Evolutionary conservation across 2,888 invertebrate species (phyloP).

Genomic region (Yponomeuta sedellus): DNA sequence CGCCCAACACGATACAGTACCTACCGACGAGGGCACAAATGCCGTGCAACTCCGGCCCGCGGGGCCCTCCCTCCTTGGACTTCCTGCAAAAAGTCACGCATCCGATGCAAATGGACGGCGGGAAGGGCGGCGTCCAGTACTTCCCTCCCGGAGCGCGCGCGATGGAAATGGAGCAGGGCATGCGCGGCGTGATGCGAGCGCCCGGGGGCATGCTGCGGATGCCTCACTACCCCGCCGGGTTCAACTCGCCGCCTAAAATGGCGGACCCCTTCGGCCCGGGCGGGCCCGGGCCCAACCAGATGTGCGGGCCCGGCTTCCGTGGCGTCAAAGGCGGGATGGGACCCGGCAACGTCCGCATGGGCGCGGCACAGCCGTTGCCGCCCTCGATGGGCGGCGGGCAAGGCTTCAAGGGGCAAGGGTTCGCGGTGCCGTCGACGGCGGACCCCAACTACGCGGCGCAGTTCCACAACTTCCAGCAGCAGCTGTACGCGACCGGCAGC

Average conservation of each 20-base stretch:
- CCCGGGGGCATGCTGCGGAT: constrained; percentile 58
- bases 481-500: constrained; percentile 88
- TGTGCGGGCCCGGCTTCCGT: constrained; percentile 47
- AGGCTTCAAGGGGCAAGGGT: constrained; percentile 86
- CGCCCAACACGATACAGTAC: constrained; percentile 98
- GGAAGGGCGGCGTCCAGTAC: constrained; percentile 77
- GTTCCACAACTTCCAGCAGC: constrained; percentile 97
- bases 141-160: constrained; percentile 78
- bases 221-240: constrained; percentile 67
- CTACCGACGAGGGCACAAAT: constrained; percentile 95
- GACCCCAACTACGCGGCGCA: constrained; percentile 96
- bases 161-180: constrained; percentile 70
- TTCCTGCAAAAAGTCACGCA: constrained; percentile 77
- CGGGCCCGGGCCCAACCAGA: constrained; percentile 49
- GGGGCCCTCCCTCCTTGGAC: constrained; percentile 92
- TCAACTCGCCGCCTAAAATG: constrained; percentile 67
- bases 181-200: constrained; percentile 68
- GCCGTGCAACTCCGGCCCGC: constrained; percentile 80
- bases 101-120: constrained; percentile 84
- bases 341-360: constrained; percentile 50
- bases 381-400: constrained; percentile 84
- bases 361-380: constrained; percentile 83
- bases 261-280: constrained; percentile 46
- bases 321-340: constrained; percentile 59
- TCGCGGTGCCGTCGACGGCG: constrained; percentile 89